These are phyloP conservation scores for Eulemur rufifrons DNA, from an alignment of 2,113 vertebrate species.

Conservation along the genomic window DNA sequence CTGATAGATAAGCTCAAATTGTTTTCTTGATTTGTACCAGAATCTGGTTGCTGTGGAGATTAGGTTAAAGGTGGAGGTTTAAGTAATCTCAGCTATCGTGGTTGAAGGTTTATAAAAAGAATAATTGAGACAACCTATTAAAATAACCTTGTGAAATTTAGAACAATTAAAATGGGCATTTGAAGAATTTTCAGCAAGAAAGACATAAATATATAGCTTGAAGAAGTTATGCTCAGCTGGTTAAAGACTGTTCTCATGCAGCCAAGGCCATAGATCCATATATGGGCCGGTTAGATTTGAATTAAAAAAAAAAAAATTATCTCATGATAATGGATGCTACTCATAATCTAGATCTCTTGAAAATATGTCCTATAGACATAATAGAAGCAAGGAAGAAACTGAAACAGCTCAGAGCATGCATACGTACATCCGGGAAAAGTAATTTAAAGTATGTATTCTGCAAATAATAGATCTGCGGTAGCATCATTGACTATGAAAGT, in stretches of 20 bases:
- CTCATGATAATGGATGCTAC: not conserved
- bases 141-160: conserved; percentile 35
- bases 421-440: not conserved
- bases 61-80: not conserved
- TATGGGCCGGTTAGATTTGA: conserved; percentile 44
- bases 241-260: conserved; percentile 19
- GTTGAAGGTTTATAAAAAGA: not conserved
- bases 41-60: not conserved
- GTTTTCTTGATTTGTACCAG: not conserved
- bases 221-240: not conserved
- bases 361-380: not conserved
- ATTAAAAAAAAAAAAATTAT: not conserved
- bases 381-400: not conserved
- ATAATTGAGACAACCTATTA: not conserved
- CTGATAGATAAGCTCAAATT: not conserved
- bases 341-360: not conserved
- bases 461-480: not conserved
- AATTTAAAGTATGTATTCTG: not conserved
- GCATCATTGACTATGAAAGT: not conserved
- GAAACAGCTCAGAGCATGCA: not conserved
- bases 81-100: not conserved
- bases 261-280: conserved; percentile 1
- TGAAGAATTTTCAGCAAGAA: conserved; percentile 32
- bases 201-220: conserved; percentile 40
- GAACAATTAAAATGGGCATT: conserved; percentile 12